Conservation (phyloP, 1,140 invertebrate genomes). For the Lucilia sericata region DNA sequence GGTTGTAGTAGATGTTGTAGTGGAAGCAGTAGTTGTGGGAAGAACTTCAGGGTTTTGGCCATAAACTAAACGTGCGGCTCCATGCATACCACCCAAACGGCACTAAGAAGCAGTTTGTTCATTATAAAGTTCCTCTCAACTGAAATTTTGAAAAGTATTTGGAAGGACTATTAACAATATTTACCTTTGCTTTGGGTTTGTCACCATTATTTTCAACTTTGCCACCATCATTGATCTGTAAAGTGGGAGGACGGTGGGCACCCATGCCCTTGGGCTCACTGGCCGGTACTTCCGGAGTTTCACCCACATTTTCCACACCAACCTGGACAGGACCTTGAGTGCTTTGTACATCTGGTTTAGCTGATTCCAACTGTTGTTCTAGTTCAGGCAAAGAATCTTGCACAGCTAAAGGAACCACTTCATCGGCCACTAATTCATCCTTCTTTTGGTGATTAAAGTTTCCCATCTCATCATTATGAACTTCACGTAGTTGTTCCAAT, state of each 20-base stretch:
- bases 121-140: constrained; percentile 16
- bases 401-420: constrained; percentile 45
- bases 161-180: background rate
- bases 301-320: constrained; percentile 4
- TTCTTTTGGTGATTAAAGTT: constrained; percentile 29
- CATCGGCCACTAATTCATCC: constrained; percentile 46
- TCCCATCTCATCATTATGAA: constrained; percentile 46
- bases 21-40: constrained; percentile 58
- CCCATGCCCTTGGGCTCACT: constrained; percentile 50
- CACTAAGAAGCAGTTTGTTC: constrained; percentile 50
- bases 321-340: constrained; percentile 46
- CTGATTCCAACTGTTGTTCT: constrained; percentile 57
- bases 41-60: constrained; percentile 66
- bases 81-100: constrained; percentile 53
- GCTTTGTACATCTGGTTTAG: constrained; percentile 28
- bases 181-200: constrained; percentile 55
- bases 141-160: background rate
- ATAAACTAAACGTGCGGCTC: constrained; percentile 65
- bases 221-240: constrained; percentile 46
- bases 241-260: constrained; percentile 45
- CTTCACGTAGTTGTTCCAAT: constrained; percentile 58
- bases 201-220: constrained; percentile 50
- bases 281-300: constrained; percentile 24
- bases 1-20: constrained; percentile 53
- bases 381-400: constrained; percentile 52